Evolutionary conservation across 2,797 vertebrate species (phyloP).

Genomic region (Pelobates cultripes): DNA sequence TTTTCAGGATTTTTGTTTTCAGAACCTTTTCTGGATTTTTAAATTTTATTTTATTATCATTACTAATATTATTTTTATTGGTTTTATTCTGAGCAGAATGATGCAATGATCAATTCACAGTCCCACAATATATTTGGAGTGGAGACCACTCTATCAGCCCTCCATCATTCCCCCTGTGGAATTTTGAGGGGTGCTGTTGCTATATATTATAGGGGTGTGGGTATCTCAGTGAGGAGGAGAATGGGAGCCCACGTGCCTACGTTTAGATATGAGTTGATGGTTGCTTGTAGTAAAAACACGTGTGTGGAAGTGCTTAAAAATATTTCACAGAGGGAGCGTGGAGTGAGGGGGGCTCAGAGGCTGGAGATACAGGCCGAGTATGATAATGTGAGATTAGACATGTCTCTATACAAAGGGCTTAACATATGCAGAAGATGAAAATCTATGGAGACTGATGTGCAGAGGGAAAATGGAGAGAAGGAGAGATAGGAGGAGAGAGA

Average conservation of each 20-base stretch:
- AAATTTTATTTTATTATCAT: no score
- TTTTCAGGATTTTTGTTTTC: no score
- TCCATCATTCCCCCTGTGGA: background rate
- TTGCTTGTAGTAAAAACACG: conserved; percentile 51
- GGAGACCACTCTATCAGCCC: background rate
- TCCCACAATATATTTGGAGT: background rate
- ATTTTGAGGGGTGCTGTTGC: background rate
- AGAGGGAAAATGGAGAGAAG: background rate
- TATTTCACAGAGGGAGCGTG: conserved; percentile 19
- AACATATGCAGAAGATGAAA: background rate
- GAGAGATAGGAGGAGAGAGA: conserved; percentile 11
- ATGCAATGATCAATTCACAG: background rate
- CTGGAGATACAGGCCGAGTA: background rate
- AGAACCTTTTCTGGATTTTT: no score
- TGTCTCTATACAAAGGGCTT: background rate
- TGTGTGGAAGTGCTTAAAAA: conserved; percentile 36
- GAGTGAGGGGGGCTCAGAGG: background rate
- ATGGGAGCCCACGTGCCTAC: conserved; percentile 40
- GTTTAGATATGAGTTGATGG: conserved; percentile 44
- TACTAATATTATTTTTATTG: no score
- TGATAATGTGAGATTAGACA: background rate
- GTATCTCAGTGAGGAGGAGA: conserved; percentile 17
- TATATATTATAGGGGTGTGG: background rate
- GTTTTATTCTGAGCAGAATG: no score
- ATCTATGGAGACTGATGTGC: background rate